phyloP scores from a whole-genome alignment of 2,113 vertebrate genomes.

The Chaenogobius annularis region DNA sequence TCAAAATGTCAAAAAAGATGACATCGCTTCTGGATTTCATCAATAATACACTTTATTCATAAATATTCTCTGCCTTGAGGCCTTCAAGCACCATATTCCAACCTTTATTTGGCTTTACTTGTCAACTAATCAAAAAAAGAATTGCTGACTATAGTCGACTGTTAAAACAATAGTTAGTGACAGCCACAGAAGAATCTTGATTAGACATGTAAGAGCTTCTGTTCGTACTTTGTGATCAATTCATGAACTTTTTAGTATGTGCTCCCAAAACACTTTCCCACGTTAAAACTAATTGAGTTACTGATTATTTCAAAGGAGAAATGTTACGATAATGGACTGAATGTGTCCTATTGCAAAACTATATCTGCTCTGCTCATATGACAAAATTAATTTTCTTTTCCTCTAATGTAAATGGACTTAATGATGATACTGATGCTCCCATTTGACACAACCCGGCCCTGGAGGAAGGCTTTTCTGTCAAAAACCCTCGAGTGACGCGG shows the following conservation, averaged over 20 bases:
- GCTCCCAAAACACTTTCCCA: neutral
- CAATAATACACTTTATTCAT: too few relatives aligned
- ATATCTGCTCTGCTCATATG: neutral
- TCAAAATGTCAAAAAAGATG: too few relatives aligned
- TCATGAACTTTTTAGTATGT: neutral
- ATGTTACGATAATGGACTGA: neutral
- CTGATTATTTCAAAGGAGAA: neutral
- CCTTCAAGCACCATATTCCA: too few relatives aligned
- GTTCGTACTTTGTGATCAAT: neutral
- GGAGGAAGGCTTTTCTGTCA: constrained; percentile 35
- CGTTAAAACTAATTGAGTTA: neutral
- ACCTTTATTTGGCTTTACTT: too few relatives aligned
- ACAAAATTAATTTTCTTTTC: neutral
- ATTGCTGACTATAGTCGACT: too few relatives aligned
- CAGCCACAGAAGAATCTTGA: too few relatives aligned
- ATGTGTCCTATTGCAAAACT: neutral
- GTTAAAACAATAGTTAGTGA: too few relatives aligned
- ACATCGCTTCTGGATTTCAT: too few relatives aligned
- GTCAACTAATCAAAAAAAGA: too few relatives aligned
- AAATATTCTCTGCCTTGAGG: too few relatives aligned
- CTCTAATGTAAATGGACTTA: neutral
- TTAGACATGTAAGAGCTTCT: too few relatives aligned
- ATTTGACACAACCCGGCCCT: neutral
- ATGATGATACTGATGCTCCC: neutral
- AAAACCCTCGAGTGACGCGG: constrained; percentile 33